These are phyloP conservation scores for Lagopus leucura DNA, from an alignment of 2,113 vertebrate genomes.

Conservation along the genomic window DNA sequence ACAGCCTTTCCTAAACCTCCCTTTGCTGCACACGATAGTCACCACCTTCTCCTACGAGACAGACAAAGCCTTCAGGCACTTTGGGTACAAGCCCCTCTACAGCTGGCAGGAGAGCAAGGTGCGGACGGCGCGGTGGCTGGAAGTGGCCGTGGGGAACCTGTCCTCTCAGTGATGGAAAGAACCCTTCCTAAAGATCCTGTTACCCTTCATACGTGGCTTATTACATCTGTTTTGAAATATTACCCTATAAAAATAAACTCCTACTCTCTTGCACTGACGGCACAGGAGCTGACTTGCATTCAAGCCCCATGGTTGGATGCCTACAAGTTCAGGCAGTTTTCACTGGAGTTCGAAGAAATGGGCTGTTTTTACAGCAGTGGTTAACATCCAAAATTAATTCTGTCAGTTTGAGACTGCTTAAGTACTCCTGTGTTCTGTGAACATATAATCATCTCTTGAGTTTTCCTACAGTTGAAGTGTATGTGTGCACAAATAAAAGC, in stretches of 20 bases:
- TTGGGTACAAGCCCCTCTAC: constrained; percentile 52
- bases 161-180: not conserved
- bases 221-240: not conserved
- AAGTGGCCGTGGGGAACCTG: not conserved
- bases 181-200: not conserved
- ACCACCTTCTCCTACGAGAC: constrained; percentile 38
- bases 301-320: not conserved
- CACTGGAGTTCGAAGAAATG: not conserved
- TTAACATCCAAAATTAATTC: not conserved
- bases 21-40: not conserved
- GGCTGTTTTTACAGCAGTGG: not conserved
- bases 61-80: constrained; percentile 62
- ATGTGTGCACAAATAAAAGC: not conserved
- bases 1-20: constrained; percentile 20
- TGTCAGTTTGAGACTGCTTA: not conserved
- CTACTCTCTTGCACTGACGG: not conserved
- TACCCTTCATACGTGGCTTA: not conserved
- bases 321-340: not conserved
- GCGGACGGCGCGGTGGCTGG: constrained; percentile 39
- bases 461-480: not conserved
- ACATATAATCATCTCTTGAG: not conserved
- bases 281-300: not conserved
- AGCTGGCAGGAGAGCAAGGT: constrained; percentile 50
- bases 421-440: not conserved
- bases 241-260: not conserved